Percentiles rank a stretch among this genome's conserved stretches.
phyloP scores from a whole-genome alignment of 2,797 vertebrate genomes.

The Melanotaenia nigrans region DNA sequence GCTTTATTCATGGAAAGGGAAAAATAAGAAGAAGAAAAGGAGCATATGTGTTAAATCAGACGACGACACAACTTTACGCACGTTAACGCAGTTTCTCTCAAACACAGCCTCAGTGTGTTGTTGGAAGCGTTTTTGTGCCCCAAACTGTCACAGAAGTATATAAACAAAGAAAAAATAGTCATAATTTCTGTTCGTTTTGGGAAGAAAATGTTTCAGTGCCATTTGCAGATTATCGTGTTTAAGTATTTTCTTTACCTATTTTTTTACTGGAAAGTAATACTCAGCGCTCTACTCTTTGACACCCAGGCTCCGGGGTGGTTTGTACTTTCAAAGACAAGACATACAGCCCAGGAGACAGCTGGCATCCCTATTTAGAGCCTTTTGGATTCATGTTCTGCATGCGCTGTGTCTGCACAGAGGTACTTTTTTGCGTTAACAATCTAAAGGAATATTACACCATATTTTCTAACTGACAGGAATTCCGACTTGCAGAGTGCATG shows the following conservation, averaged over 20 bases:
- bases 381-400: conserved; percentile 94
- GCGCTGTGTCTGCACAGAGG: conserved; percentile 91
- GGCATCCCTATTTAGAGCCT: conserved; percentile 95
- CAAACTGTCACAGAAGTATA: conserved; percentile 15
- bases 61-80: not conserved
- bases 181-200: not conserved
- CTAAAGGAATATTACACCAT: conserved; percentile 11
- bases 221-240: conserved; percentile 15
- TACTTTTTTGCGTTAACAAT: conserved; percentile 60
- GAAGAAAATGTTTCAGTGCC: conserved; percentile 1
- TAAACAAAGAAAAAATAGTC: conserved; percentile 7
- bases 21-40: conserved; percentile 1
- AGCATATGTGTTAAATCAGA: conserved; percentile 5
- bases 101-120: not conserved
- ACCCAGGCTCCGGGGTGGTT: conserved; percentile 81
- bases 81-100: not conserved
- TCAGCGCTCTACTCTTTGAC: conserved; percentile 22
- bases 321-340: conserved; percentile 93
- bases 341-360: conserved; percentile 91
- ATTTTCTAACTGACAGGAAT: too few relatives aligned
- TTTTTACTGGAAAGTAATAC: not conserved
- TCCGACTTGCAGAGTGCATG: conserved; percentile 4
- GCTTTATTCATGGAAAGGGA: conserved; percentile 18
- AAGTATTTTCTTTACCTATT: conserved; percentile 12
- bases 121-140: not conserved